Evolutionary conservation across 2,797 vertebrate genomes (phyloP), one percentile per base, ranked within the genome.

Genomic region (Galaxias olidus): DNA sequence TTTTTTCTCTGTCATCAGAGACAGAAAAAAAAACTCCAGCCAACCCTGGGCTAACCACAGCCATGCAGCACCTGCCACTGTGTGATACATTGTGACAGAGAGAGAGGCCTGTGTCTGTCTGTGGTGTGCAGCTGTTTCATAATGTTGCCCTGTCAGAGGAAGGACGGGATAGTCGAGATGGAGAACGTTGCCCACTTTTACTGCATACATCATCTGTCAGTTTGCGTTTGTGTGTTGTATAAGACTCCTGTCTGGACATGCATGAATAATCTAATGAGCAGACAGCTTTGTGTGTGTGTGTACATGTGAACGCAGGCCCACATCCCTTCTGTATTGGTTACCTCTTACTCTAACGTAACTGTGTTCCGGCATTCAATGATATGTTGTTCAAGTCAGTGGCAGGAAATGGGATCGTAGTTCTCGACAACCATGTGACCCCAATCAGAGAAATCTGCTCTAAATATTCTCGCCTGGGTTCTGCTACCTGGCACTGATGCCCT

Each of bases 11-110:
- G 78, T 89, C 90, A 89, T 80, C 80, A 79, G 73, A 64, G 15
- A 66, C 43, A 45, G 84, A 76, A 86, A 86, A 88, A 87, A 65
- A 48, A 85, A 87, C 82, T 79, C 84, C 79, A 84, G 81, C 78
- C 83, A 81, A 69, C 82, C 73, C 80, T 77, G 79, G 85, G 78
- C 81, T 76, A 72, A 71, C 66, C 74, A 76, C 81, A 88, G 87
- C 84, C 87, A 86, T 81, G 86, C 77, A 65, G 82, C 77, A 87
- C 78, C 73, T 76, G 73, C 71, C 78, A 78, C 75, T 82, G 77
- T 77, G 68, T 1, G 10, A 66, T 61, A 65, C 52, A 74, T 59
- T 46, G 59, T 71, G 64, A 62, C 30, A 58, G 30, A 30, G 30
- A 30, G 6, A 6, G 30, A 30, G 3, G 63, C 60, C 57, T 59